Conservation (phyloP, 1,140 invertebrate species). For the Drosophila kepulauana region DNA sequence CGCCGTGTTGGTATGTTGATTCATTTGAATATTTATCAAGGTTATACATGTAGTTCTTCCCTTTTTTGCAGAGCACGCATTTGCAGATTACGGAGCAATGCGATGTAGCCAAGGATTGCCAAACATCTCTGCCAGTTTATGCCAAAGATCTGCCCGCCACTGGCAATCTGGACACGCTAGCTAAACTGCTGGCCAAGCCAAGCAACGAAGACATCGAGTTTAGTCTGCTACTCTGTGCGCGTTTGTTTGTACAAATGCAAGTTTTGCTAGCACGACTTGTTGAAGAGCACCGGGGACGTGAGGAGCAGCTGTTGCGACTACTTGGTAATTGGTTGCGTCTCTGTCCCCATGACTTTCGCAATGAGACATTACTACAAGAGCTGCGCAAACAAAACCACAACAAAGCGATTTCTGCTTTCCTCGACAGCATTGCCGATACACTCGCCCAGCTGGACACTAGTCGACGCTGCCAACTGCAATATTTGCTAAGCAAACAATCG, state of each 20-base stretch:
- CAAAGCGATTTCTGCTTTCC: slow-evolving; percentile 27
- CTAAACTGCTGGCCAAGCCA: slow-evolving; percentile 35
- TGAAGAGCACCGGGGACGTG: slow-evolving; percentile 32
- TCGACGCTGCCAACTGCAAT: slow-evolving; percentile 44
- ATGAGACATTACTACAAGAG: slow-evolving; percentile 55
- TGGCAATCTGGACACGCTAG: slow-evolving; percentile 49
- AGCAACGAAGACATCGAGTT: slow-evolving; percentile 51
- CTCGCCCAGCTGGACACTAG: slow-evolving; percentile 17
- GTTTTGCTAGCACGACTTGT: slow-evolving; percentile 47
- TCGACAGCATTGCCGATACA: slow-evolving; percentile 39
- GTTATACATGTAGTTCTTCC: neutral
- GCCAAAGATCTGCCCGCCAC: slow-evolving; percentile 67
- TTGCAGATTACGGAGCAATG: slow-evolving; percentile 56
- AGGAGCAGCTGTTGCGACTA: slow-evolving; percentile 28
- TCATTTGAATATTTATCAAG: too few relatives aligned
- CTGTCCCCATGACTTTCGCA: slow-evolving; percentile 56
- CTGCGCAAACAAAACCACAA: slow-evolving; percentile 38
- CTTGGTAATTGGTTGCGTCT: slow-evolving; percentile 45
- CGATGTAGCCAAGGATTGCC: slow-evolving; percentile 43
- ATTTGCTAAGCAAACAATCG: slow-evolving; percentile 56
- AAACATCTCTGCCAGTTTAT: slow-evolving; percentile 41
- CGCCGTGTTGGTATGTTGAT: slow-evolving; percentile 51
- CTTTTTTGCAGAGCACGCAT: slow-evolving; percentile 45
- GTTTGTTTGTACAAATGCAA: slow-evolving; percentile 45
- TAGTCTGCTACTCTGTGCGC: slow-evolving; percentile 47